Percentiles rank a stretch among this genome's conserved stretches.
Evolutionary conservation across 1,140 invertebrate species (phyloP).

Genomic region (Brachionus manjavacas): DNA sequence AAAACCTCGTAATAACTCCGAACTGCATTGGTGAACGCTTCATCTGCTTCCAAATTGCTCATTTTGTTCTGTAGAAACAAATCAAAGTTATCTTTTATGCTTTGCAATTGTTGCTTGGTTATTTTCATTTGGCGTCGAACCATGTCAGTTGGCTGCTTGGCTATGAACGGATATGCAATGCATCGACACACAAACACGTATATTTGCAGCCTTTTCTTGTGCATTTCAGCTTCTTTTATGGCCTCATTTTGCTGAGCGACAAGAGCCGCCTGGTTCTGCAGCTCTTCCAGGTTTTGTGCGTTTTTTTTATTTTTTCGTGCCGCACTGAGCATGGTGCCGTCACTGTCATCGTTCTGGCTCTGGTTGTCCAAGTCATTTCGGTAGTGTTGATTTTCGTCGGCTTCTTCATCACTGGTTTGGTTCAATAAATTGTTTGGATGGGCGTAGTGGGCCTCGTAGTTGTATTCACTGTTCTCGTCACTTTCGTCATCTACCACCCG

Average conservation of each 20-base stretch:
- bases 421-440: not conserved
- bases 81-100: constrained; percentile 88
- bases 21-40: constrained; percentile 97
- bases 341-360: not conserved
- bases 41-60: constrained; percentile 87
- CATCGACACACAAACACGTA: constrained; percentile 98
- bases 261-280: not conserved
- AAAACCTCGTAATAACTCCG: constrained; percentile 96
- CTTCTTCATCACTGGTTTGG: constrained; percentile 16
- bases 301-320: not conserved
- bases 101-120: constrained; percentile 88
- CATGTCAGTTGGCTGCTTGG: constrained; percentile 97
- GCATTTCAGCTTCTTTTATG: constrained; percentile 59
- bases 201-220: constrained; percentile 83
- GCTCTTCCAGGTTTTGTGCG: not conserved
- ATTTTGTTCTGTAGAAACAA: constrained; percentile 75
- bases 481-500: not conserved
- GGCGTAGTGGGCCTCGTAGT: not conserved
- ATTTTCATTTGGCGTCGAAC: constrained; percentile 70
- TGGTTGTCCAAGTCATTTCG: not conserved
- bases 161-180: constrained; percentile 97
- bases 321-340: not conserved
- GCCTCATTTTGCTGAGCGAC: constrained; percentile 6
- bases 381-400: not conserved
- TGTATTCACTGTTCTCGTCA: constrained; percentile 10